Base-by-base conservation (phyloP, 2,888 invertebrate genomes). In the Oscheius myriophilus region DNA sequence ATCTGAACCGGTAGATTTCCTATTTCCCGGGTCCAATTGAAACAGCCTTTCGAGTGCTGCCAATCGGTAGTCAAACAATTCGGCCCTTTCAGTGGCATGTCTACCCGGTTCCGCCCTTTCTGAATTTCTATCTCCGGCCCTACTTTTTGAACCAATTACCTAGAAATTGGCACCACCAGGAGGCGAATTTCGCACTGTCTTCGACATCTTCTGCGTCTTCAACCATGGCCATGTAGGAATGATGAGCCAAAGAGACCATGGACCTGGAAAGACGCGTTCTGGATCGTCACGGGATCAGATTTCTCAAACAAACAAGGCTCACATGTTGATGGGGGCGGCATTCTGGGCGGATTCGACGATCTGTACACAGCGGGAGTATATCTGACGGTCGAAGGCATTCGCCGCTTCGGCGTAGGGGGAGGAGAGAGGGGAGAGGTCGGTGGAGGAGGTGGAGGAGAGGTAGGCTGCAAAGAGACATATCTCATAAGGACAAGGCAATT, bases 331-430 rank as follows among this genome's bases (percentile, higher is more conserved):
- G 21, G 52, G 62, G 18, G 23, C n/a, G 45, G 18, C n/a, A 14
- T 70, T 54, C 55, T 71, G 72, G 4, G 77, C 75, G 33, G 63
- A 57, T 55, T 77, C 77, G 18, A 75, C 71, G 39, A 77, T 61
- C 54, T 72, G 67, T 33, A 77, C 72, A 52, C 74, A 75, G 64
- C 77, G 65, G 39, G 77, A 77, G 45, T 70, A 77, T n/a, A 77
- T 77, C 46, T 75, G 74, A n/a, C 75, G 74, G 53, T 77, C 75
- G 57, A 71, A 77, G 6, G 77, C 77, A 49, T 77, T 70, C 14
- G 71, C 62, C 12, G 77, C 77, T 1, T 25, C 26, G 14, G 46
- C 61, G 18, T 61, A 61, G 23, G 58, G 25, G 12, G 58, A 58
- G 14, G 43, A 11, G n/a, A 11, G 18, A 11, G 61, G 49, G 9